Evolutionary conservation across 1,140 invertebrate genomes (phyloP), one percentile per base, ranked within the genome.

Genomic region (Drosophila sucinea): DNA sequence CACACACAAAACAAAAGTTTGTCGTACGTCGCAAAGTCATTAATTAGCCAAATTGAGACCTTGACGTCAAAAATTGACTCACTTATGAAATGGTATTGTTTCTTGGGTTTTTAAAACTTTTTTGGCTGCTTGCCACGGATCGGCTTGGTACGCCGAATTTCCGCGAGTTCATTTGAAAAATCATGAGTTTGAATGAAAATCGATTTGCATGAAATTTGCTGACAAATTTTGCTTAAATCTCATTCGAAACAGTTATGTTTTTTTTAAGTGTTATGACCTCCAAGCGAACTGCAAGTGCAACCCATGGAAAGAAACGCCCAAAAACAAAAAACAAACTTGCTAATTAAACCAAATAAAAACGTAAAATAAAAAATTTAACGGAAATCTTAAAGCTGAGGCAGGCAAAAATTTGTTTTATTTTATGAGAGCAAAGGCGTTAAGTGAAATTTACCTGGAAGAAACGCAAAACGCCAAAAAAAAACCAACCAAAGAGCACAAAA

Each of bases 101-200:
- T 25, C 32, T 51, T 51, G 25, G 27, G 32, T 23, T 57, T 33
- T 56, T 51, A 65, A 62, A 58, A 54, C 41, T 58, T 38, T 38
- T 38, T 38, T 86, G 82, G 82, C 82, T 4, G 54, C 29, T 6
- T 29, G 70, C 79, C 83, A 87, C 17, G 17, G 17, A 17, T 17
- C 17, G 17, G 17, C 67, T 2, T 58, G 72, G 60, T 64, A 60
- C 56, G 38, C 17, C 44, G 61, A 83, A 83, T 81, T 77, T 57
- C 51, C 38, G 41, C 11, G 58, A 70, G 41, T 87, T 87, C 72
- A 54, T 65, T n/a, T 17, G 84, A 86, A 86, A 76, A 77, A 5
- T 69, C 10, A 51, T 30, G 1, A 57, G 44, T 47, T 47, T 47
- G 10, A 2, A 6, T 27, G 32, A 65, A 60, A 44, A 5, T 47